Evolutionary conservation across 2,113 vertebrate genomes (phyloP).

Genomic region (Chionodraco myersi): DNA sequence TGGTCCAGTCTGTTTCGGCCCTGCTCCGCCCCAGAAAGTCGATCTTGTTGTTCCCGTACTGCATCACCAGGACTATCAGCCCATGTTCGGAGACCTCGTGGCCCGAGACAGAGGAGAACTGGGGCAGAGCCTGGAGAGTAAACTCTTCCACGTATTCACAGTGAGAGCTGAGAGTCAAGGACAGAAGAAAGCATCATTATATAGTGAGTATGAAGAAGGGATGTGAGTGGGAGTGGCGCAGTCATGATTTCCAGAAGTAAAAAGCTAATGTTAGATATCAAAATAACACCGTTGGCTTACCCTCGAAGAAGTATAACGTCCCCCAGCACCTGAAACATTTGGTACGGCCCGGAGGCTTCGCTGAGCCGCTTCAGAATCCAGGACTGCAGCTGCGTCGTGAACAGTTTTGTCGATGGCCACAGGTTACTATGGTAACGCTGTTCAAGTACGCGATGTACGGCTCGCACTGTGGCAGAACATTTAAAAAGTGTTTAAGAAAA

Average conservation of each 20-base stretch:
- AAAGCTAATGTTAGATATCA: background rate
- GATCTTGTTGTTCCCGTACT: constrained; percentile 92
- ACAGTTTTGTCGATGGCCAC: constrained; percentile 87
- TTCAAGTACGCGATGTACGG: constrained; percentile 91
- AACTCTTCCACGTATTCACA: constrained; percentile 95
- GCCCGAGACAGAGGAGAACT: constrained; percentile 88
- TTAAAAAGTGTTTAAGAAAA: background rate
- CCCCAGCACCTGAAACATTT: constrained; percentile 95
- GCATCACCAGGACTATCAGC: constrained; percentile 91
- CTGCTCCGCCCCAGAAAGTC: constrained; percentile 85
- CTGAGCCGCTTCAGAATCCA: constrained; percentile 90
- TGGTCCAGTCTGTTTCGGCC: constrained; percentile 89
- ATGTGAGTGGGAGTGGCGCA: too few relatives aligned
- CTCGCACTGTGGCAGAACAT: constrained; percentile 82
- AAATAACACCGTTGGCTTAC: constrained; percentile 79
- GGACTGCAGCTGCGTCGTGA: constrained; percentile 88
- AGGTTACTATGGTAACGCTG: constrained; percentile 87
- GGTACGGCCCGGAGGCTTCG: constrained; percentile 95
- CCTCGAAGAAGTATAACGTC: constrained; percentile 92
- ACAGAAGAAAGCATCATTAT: background rate
- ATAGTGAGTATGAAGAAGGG: background rate
- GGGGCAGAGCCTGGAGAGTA: constrained; percentile 88
- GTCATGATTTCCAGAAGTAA: too few relatives aligned
- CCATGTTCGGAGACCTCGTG: constrained; percentile 80
- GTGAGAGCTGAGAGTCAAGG: constrained; percentile 61